Evolutionary conservation across 2,797 vertebrate genomes (phyloP).

Genomic region (Gambelia wislizenii): DNA sequence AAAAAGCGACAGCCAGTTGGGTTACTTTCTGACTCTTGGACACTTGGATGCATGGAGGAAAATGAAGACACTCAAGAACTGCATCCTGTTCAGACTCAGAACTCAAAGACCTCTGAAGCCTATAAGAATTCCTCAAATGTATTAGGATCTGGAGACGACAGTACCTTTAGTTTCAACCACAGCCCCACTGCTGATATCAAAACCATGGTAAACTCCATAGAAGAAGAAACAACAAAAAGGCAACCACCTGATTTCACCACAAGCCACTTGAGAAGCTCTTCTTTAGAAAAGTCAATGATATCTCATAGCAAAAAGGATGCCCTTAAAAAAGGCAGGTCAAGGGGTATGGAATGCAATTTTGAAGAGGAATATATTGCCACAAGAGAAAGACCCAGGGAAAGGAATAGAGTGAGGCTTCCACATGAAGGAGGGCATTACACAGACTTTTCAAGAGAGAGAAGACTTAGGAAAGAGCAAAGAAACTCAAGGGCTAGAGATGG

Average conservation of each 20-base stretch:
- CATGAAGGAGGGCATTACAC: not conserved
- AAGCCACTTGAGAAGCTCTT: not conserved
- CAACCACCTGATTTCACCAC: not conserved
- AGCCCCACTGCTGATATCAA: not conserved
- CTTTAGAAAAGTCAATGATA: not conserved
- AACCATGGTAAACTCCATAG: not conserved
- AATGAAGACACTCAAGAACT: not conserved
- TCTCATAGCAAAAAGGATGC: not conserved
- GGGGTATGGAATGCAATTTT: not conserved
- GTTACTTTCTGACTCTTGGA: not conserved
- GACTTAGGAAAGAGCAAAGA: not conserved
- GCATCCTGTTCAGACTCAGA: not conserved
- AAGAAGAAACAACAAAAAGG: not conserved
- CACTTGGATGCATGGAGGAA: not conserved
- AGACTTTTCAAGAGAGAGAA: not conserved
- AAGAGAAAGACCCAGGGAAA: not conserved
- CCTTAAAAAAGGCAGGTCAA: not conserved
- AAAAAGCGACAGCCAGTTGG: not conserved
- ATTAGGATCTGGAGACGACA: not conserved
- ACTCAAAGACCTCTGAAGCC: not conserved
- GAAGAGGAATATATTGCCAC: not conserved
- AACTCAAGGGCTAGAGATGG: not conserved
- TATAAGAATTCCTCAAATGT: not conserved
- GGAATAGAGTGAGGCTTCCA: not conserved
- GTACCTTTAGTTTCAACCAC: not conserved